A percentile compares a stretch with the other conserved stretches of the same genome.
phyloP scores from a whole-genome alignment of 2,113 vertebrate genomes.

The Hemiprocne comata region DNA sequence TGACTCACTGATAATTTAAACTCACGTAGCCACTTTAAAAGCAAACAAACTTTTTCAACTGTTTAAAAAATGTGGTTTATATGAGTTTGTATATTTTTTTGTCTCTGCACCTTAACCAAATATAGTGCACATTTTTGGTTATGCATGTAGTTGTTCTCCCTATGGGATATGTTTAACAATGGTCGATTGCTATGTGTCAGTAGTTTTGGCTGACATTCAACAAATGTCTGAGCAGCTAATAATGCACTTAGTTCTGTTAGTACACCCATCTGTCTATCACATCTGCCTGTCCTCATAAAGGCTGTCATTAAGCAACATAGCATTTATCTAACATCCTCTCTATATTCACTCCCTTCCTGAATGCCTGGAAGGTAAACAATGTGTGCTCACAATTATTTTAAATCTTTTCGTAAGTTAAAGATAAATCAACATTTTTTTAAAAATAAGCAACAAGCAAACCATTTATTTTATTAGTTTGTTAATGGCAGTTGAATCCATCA shows the following conservation, averaged over 20 bases:
- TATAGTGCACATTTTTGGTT: not conserved
- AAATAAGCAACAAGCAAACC: not conserved
- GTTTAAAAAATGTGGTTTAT: not conserved
- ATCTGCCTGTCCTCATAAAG: slow-evolving; percentile 57
- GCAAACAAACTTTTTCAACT: not conserved
- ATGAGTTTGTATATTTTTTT: not conserved
- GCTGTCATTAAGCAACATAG: slow-evolving; percentile 37
- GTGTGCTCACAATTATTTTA: not conserved
- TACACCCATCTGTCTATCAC: slow-evolving; percentile 65
- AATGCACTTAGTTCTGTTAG: slow-evolving; percentile 59
- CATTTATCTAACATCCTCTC: slow-evolving; percentile 36
- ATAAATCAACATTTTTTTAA: not conserved
- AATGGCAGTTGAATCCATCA: not conserved
- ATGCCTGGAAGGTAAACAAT: slow-evolving; percentile 48
- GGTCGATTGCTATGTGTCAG: slow-evolving; percentile 42
- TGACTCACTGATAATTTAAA: not conserved
- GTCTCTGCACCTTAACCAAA: not conserved
- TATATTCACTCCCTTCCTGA: not conserved
- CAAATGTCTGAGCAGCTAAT: slow-evolving; percentile 65
- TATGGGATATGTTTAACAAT: slow-evolving; percentile 51
- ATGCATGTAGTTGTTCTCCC: not conserved
- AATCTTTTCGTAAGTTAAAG: not conserved
- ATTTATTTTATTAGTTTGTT: not conserved
- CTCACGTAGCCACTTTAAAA: not conserved
- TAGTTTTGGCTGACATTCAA: slow-evolving; percentile 66